Evolutionary conservation across 1,140 invertebrate genomes (phyloP).

Genomic region (Dinoponera quadriceps): DNA sequence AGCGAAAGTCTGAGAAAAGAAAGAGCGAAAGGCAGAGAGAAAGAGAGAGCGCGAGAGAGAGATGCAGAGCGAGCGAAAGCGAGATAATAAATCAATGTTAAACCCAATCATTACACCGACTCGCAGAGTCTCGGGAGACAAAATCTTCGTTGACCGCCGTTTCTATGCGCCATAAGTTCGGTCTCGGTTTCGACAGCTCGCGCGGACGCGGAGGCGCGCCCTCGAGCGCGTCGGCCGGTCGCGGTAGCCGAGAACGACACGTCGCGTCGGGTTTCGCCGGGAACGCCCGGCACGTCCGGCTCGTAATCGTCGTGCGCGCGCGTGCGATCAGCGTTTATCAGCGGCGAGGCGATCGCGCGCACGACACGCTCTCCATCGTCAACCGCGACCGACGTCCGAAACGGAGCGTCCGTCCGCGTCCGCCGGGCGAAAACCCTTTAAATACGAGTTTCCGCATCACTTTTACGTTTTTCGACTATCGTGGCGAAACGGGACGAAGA

Average conservation of each 20-base stretch:
- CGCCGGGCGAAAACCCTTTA: conserved; percentile 61
- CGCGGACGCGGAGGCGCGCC: conserved; percentile 29
- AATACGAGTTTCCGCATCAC: conserved; percentile 71
- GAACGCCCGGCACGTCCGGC: too few species aligned
- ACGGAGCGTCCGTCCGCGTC: conserved; percentile 61
- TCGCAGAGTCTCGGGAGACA: conserved; percentile 74
- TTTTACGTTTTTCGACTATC: conserved; percentile 79
- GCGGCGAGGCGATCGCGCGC: not conserved
- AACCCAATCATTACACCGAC: conserved; percentile 71
- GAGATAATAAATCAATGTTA: conserved; percentile 80
- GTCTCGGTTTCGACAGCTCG: conserved; percentile 70
- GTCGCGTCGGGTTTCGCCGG: not conserved
- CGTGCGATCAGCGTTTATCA: not conserved
- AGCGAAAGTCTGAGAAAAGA: conserved; percentile 47
- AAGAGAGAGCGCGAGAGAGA: conserved; percentile 23
- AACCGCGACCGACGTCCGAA: conserved; percentile 31
- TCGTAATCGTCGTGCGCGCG: too few species aligned
- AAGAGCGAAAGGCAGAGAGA: conserved; percentile 15
- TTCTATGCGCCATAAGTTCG: conserved; percentile 75
- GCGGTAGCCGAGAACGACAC: conserved; percentile 3
- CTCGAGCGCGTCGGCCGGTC: conserved; percentile 32
- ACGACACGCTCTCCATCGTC: too few species aligned
- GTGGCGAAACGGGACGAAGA: conserved; percentile 79
- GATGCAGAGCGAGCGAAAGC: conserved; percentile 37
- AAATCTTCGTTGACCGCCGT: conserved; percentile 75